Evolutionary conservation across 2,888 invertebrate genomes (phyloP), one percentile per base, ranked within the genome.

Genomic region (Napeogenes inachia): DNA sequence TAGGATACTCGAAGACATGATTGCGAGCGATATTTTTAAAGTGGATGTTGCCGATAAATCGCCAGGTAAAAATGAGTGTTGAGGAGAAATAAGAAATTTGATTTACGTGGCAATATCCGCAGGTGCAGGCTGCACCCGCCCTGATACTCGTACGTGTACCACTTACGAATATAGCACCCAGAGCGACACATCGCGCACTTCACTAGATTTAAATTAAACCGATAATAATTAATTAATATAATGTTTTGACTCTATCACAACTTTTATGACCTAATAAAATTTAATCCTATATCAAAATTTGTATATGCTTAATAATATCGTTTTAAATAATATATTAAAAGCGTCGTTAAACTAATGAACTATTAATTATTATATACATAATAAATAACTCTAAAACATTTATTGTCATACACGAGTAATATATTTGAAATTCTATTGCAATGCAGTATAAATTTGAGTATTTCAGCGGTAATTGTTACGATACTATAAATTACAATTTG

Each of bases 71-170:
- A 76, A 80, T 82, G 81, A 82, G 78, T 77, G 81, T 78, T 78
- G 78, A 76, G 75, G 78, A 74, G 77, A 80, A 84, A 85, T 85
- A 85, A 84, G 83, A 84, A 86, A 85, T 85, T 75, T 82, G 84
- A 86, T 87, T 87, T 86, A 86, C 82, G 81, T 75, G 78, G 84
- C 81, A 85, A 87, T 85, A 85, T 84, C 80, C 82, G 81, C 85
- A 84, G 84, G 85, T 87, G 85, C 85, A 86, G 76, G 79, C 70
- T 82, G 78, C 78, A 75, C 59, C 66, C 61, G 64, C 57, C 62
- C 58, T 66, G 63, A 65, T 68, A 68, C 66, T 63, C 57, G 65
- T 64, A 63, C 68, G 66, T 66, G 66, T 66, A 64, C 60, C 61
- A 59, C 60, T 68, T 65, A 65, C 61, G 63, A 64, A 66, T 69